Base-by-base conservation (phyloP, 2,888 invertebrate genomes). In the Cheilosia impressa region DNA sequence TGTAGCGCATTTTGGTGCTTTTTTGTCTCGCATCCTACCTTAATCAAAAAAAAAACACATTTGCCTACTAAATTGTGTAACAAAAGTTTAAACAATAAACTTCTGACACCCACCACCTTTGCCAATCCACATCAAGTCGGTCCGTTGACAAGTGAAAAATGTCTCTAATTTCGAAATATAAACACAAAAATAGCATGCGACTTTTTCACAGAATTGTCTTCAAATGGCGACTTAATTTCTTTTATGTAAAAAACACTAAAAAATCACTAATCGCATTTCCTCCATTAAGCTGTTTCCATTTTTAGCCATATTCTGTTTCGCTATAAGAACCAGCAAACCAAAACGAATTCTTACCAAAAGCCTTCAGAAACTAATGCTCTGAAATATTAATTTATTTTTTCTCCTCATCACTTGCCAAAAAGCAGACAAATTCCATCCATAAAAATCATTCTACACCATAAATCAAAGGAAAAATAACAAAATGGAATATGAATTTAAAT, bases 361-460 rank as follows among this genome's bases (percentile, higher is more conserved):
- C 38, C 62, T 78, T 63, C 58, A 31, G 2, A 57, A 58, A 60
- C 50, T 57, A 73, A 68, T 63, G 62, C 38, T 66, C 45, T 57
- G 22, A 73, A 73, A 69, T 60, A 63, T 75, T 63, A 52, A 62
- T 41, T 62, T 52, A 66, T 55, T 52, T 45, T 38, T 62, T 73
- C 31, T 63, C 45, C 43, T 62, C 63, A 63, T 58, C 52, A 77
- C 41, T 73, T 76, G 75, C 69, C 80, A 84, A 80, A 80, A 80
- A 80, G 43, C 80, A 76, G 75, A 84, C 75, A 79, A 84, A 80
- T 81, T 72, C 80, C 72, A 63, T 81, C 71, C 50, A 76, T 77
- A 76, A 85, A 77, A 71, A 76, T 80, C 76, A 58, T 60, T 85
- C 85, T 62, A 34, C 66, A 47, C 81, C 66, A 81, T 85, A 85